phyloP scores from a whole-genome alignment of 1,140 invertebrate species.

The Pomacea maculata region DNA sequence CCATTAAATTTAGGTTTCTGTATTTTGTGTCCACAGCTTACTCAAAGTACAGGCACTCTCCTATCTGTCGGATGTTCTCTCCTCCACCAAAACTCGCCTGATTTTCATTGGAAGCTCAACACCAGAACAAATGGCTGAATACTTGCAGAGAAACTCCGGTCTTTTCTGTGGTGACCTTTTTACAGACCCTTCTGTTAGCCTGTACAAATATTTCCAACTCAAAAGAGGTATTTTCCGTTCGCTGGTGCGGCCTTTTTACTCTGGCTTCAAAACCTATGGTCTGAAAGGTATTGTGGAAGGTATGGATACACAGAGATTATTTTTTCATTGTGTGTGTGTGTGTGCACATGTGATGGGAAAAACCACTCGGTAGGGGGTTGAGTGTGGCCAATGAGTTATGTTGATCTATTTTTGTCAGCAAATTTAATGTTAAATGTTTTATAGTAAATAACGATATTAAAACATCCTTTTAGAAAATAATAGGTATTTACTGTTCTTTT shows the following conservation, averaged over 20 bases:
- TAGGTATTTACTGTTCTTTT: no score
- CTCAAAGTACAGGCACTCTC: conserved; percentile 33
- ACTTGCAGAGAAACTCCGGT: conserved; percentile 8
- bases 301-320: background rate
- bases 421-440: no score
- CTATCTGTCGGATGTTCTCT: conserved; percentile 17
- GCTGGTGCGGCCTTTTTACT: conserved; percentile 26
- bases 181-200: conserved; percentile 22
- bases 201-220: conserved; percentile 29
- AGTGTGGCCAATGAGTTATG: no score
- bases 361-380: no score
- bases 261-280: conserved; percentile 29
- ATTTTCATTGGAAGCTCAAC: conserved; percentile 34
- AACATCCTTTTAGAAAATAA: no score
- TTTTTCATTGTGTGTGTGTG: no score
- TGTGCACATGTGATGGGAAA: no score
- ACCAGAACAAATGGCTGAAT: conserved; percentile 28
- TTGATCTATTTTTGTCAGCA: no score
- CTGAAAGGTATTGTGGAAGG: conserved; percentile 22
- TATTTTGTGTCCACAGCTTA: conserved; percentile 20
- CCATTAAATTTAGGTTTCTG: background rate
- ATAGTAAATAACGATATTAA: no score
- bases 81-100: conserved; percentile 23
- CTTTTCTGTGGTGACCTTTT: conserved; percentile 27
- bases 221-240: conserved; percentile 35